These are phyloP conservation scores for Emydura subglobosa DNA, from an alignment of 2,113 vertebrate species.

Conservation along the genomic window DNA sequence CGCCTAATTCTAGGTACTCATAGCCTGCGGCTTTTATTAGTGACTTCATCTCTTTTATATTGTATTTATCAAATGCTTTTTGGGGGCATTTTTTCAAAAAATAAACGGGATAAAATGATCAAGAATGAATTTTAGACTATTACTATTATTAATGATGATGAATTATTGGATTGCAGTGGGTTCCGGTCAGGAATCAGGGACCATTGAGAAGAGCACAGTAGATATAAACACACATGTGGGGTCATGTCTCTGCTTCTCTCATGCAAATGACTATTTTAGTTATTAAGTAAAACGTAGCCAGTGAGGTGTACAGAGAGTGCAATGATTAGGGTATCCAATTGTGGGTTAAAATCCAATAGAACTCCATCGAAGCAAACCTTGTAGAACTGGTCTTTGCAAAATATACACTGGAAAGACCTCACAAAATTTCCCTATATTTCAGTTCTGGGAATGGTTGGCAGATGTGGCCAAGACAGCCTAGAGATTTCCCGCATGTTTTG, in stretches of 20 bases:
- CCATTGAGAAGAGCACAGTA: fast-evolving
- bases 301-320: not conserved
- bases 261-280: not conserved
- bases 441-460: not conserved
- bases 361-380: not conserved
- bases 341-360: not conserved
- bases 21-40: not conserved
- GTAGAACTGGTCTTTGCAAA: not conserved
- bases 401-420: not conserved
- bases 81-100: not conserved
- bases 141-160: fast-evolving
- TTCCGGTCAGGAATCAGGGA: not conserved
- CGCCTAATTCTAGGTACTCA: not conserved
- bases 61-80: not conserved
- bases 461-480: not conserved
- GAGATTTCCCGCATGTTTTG: not conserved
- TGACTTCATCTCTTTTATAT: fast-evolving
- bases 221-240: not conserved
- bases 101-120: not conserved
- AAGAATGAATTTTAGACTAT: not conserved
- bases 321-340: not conserved
- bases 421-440: not conserved
- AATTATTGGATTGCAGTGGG: fast-evolving
- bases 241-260: not conserved
- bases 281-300: not conserved